Evolutionary conservation across 2,113 vertebrate species (phyloP).

Genomic region (Sminthopsis crassicaudata): DNA sequence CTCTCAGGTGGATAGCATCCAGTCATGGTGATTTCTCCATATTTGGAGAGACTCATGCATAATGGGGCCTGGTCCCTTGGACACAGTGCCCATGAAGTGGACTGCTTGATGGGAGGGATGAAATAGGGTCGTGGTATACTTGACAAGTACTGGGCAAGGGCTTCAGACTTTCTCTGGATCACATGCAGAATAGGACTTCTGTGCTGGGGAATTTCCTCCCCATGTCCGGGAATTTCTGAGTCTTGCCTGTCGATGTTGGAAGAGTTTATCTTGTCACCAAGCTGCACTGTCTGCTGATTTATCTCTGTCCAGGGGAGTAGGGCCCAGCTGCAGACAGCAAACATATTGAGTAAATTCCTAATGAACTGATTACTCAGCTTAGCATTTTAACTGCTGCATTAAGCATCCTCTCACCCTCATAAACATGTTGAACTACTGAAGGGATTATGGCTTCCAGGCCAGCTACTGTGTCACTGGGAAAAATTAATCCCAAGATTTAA

Average conservation of each 20-base stretch:
- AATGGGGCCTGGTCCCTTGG: neutral
- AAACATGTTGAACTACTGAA: conserved; percentile 79
- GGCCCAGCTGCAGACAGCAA: conserved; percentile 70
- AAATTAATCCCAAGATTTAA: conserved; percentile 79
- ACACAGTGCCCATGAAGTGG: neutral
- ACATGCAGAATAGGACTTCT: neutral
- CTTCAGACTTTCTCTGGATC: neutral
- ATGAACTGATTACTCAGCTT: conserved; percentile 83
- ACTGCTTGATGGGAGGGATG: neutral
- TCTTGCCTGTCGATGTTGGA: neutral
- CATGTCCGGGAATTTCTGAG: conserved; percentile 4
- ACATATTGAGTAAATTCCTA: conserved; percentile 78
- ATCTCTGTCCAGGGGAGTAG: conserved; percentile 59
- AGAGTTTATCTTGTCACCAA: conserved; percentile 58
- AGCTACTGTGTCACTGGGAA: conserved; percentile 70
- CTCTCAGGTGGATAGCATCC: neutral
- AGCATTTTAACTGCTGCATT: conserved; percentile 80
- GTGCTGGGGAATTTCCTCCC: neutral
- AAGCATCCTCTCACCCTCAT: conserved; percentile 77
- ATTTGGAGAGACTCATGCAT: neutral
- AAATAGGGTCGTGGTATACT: neutral
- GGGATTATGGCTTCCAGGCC: conserved; percentile 74
- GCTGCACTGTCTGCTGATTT: conserved; percentile 72
- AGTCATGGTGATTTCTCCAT: neutral
- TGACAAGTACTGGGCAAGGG: neutral